These are phyloP conservation scores for Brachionus asplanchnoidis DNA, from an alignment of 1,140 invertebrate species.

Conservation along the genomic window DNA sequence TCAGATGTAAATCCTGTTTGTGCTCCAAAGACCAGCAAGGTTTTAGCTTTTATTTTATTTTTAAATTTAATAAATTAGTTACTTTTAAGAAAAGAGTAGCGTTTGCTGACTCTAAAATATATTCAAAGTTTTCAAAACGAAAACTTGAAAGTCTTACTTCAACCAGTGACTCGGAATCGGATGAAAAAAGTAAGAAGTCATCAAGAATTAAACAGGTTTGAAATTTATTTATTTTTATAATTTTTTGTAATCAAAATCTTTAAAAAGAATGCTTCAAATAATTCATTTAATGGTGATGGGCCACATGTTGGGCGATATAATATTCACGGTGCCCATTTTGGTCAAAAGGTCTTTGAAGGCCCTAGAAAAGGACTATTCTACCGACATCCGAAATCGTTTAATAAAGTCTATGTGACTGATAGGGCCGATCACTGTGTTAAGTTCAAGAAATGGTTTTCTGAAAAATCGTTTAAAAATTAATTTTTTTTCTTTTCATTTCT, in stretches of 20 bases:
- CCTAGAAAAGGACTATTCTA: neutral
- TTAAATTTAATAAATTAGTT: neutral
- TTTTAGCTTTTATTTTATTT: neutral
- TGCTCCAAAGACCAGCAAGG: neutral
- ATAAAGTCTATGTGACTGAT: neutral
- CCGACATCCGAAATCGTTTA: neutral
- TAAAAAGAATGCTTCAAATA: neutral
- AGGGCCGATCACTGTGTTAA: neutral
- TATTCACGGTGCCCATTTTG: neutral
- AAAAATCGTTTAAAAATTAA: neutral
- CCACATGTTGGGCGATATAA: neutral
- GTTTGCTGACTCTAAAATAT: neutral
- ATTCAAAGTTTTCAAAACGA: neutral
- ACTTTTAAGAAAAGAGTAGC: neutral
- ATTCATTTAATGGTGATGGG: neutral
- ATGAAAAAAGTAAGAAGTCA: neutral
- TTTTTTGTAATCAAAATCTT: neutral
- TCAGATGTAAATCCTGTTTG: neutral
- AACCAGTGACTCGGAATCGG: neutral
- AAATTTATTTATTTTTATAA: neutral
- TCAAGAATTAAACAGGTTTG: neutral
- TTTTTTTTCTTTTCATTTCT: neutral
- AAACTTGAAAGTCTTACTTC: neutral
- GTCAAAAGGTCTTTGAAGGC: neutral
- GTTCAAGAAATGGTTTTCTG: neutral